Evolutionary conservation across 2,888 invertebrate species (phyloP).

Genomic region (Parapristionchus giblindavisi): DNA sequence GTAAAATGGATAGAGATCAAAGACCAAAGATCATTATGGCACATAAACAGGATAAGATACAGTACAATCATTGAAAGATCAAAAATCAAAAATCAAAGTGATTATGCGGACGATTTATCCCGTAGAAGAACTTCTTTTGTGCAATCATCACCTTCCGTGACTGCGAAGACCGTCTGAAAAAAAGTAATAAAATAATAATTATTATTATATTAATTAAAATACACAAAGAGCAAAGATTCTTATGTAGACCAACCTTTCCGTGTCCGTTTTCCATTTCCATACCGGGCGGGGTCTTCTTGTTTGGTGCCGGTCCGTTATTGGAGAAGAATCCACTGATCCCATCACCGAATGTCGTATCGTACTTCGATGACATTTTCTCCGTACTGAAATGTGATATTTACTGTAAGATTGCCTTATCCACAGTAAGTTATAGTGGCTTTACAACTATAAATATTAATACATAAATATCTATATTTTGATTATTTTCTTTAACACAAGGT

Average conservation of each 20-base stretch:
- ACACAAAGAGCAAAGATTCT: background rate
- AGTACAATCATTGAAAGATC: background rate
- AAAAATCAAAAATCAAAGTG: background rate
- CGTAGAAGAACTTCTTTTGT: constrained; percentile 21
- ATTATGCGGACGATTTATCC: constrained; percentile 17
- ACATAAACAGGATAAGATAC: too few species aligned
- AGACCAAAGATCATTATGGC: background rate
- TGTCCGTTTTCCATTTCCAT: constrained; percentile 2
- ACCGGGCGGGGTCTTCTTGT: constrained; percentile 7
- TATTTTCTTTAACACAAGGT: background rate
- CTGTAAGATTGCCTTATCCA: background rate
- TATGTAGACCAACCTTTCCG: constrained; percentile 5
- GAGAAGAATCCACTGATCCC: constrained; percentile 36
- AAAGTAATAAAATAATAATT: background rate
- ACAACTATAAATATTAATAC: too few species aligned
- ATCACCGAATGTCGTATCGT: constrained; percentile 40
- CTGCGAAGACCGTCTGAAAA: background rate
- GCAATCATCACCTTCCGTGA: background rate
- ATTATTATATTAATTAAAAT: background rate
- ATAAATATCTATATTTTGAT: background rate
- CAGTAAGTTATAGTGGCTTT: too few species aligned
- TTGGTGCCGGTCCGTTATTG: constrained; percentile 3
- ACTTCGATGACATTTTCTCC: constrained; percentile 37
- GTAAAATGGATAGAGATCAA: background rate
- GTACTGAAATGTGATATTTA: constrained; percentile 20